These are phyloP conservation scores for Calliopsis andreniformis DNA, from an alignment of 1,140 invertebrate genomes.

Conservation along the genomic window DNA sequence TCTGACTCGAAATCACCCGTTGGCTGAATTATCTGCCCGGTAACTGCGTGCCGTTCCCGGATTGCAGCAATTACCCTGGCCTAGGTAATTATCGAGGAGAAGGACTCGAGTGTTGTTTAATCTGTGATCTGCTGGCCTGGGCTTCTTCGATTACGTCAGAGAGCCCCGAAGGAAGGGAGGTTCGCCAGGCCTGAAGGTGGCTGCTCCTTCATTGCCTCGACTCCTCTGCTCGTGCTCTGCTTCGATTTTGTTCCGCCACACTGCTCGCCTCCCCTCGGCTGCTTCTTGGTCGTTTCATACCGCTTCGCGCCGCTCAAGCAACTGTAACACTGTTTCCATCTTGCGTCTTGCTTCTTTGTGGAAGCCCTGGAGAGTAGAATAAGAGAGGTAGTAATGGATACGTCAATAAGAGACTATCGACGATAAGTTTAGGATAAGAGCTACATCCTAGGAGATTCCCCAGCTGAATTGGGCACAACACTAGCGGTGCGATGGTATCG, in stretches of 20 bases:
- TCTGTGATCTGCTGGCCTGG: slow-evolving; percentile 76
- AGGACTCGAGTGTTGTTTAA: slow-evolving; percentile 80
- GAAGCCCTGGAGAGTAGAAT: too few relatives aligned
- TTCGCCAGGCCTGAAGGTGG: slow-evolving; percentile 5
- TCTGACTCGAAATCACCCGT: slow-evolving; percentile 79
- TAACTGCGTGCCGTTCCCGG: slow-evolving; percentile 79
- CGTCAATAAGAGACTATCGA: too few relatives aligned
- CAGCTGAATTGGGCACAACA: too few relatives aligned
- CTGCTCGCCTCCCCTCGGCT: not conserved
- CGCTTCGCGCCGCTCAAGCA: not conserved
- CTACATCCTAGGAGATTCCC: too few relatives aligned
- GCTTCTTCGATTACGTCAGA: slow-evolving; percentile 76
- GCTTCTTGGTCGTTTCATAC: not conserved
- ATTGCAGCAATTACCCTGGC: slow-evolving; percentile 79
- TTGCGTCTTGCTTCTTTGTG: too few relatives aligned
- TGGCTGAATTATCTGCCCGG: slow-evolving; percentile 78
- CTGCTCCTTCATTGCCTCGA: slow-evolving; percentile 2
- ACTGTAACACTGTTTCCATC: too few relatives aligned
- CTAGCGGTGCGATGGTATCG: not conserved
- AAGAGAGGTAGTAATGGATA: too few relatives aligned
- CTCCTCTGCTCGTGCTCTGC: not conserved
- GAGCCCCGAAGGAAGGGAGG: slow-evolving; percentile 53
- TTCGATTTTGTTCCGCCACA: not conserved
- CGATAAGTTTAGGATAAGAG: too few relatives aligned
- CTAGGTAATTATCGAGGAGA: slow-evolving; percentile 80